phyloP scores from a whole-genome alignment of 2,113 vertebrate species.

The Arizona elegans region DNA sequence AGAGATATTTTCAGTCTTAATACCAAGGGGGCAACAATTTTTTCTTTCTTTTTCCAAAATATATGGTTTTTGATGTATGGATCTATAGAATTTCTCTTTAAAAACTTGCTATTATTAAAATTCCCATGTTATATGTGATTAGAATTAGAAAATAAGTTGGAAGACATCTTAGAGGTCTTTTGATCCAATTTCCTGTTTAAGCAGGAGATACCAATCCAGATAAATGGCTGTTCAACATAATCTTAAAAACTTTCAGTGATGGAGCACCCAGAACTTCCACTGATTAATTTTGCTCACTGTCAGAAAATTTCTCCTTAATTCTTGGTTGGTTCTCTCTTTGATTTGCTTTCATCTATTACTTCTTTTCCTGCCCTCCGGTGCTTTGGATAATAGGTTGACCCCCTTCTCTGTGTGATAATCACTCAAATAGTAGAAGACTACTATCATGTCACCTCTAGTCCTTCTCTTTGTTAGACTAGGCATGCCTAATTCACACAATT shows the following conservation, averaged over 20 bases:
- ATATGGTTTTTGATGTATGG: background rate
- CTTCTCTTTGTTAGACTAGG: background rate
- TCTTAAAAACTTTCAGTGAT: background rate
- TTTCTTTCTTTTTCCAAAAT: background rate
- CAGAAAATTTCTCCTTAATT: background rate
- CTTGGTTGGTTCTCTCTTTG: no score
- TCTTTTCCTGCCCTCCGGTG: background rate
- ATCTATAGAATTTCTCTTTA: background rate
- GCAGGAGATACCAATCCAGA: background rate
- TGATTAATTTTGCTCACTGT: background rate
- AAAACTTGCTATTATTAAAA: background rate
- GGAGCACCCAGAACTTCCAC: background rate
- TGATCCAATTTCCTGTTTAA: background rate
- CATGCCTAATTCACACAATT: background rate
- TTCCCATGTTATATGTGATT: background rate
- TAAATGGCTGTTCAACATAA: background rate
- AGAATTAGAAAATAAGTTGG: background rate
- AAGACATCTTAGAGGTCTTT: background rate
- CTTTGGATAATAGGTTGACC: no score
- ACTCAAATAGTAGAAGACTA: background rate
- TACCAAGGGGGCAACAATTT: background rate
- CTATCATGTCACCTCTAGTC: background rate
- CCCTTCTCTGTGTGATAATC: background rate
- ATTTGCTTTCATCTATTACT: no score
- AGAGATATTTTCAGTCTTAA: background rate